phyloP scores from a whole-genome alignment of 2,888 invertebrate genomes.

The Idaea aversata region DNA sequence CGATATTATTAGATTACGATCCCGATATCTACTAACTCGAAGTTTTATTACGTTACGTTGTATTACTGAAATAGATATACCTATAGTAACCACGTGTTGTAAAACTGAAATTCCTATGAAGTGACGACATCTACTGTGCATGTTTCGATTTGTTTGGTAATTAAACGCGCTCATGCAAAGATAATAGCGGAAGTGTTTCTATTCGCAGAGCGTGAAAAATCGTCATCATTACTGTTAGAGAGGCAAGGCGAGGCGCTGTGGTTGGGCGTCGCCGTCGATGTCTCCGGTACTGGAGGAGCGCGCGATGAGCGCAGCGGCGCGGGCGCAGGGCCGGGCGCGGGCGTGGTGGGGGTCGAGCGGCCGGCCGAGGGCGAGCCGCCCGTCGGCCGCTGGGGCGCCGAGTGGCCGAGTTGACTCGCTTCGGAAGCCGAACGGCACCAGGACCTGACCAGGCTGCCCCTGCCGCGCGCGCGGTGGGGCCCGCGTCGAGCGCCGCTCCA shows the following conservation, averaged over 20 bases:
- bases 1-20: slow-evolving; percentile 13
- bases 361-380: slow-evolving; percentile 84
- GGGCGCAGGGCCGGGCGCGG: slow-evolving; percentile 53
- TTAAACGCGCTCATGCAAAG: background rate
- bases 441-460: slow-evolving; percentile 51
- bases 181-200: slow-evolving; percentile 10
- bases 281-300: slow-evolving; percentile 43
- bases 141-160: background rate
- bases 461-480: slow-evolving; percentile 46
- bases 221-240: slow-evolving; percentile 82
- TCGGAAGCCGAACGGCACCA: slow-evolving; percentile 59
- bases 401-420: slow-evolving; percentile 99
- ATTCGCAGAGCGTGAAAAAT: slow-evolving; percentile 87
- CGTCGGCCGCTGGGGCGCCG: slow-evolving; percentile 95
- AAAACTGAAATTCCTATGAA: background rate
- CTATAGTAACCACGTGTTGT: background rate
- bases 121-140: background rate
- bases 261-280: slow-evolving; percentile 59
- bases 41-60: background rate
- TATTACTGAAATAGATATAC: background rate
- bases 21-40: background rate
- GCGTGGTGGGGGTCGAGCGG: slow-evolving; percentile 47
- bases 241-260: slow-evolving; percentile 82
- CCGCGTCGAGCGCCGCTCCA: slow-evolving; percentile 40
- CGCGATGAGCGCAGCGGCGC: slow-evolving; percentile 51